Evolutionary conservation across 2,888 invertebrate species (phyloP).

Genomic region (Xestia rhomboidea): DNA sequence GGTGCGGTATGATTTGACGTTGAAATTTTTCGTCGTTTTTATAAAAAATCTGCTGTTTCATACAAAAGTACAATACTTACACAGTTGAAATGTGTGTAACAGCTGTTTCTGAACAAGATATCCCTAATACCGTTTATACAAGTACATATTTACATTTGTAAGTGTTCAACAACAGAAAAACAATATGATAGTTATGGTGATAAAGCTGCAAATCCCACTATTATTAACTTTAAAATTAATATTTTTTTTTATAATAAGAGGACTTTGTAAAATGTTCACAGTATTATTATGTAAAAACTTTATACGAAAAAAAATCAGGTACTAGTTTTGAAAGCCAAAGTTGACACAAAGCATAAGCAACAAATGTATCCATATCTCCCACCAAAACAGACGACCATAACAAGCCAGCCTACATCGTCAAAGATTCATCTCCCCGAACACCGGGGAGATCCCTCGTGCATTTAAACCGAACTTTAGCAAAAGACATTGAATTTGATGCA

Average conservation of each 20-base stretch:
- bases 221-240: neutral
- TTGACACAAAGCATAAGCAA: neutral
- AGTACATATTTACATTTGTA: neutral
- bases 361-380: neutral
- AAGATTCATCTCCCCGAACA: slow-evolving; percentile 26
- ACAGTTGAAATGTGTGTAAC: neutral
- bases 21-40: neutral
- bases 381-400: neutral
- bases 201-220: neutral
- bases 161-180: too few relatives aligned
- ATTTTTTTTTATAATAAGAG: neutral
- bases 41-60: neutral
- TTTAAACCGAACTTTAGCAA: slow-evolving; percentile 55
- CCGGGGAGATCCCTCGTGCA: slow-evolving; percentile 39
- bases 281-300: neutral
- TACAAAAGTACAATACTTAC: neutral
- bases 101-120: neutral
- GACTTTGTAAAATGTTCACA: neutral
- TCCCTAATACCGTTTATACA: neutral
- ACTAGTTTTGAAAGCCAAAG: neutral
- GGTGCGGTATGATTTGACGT: neutral
- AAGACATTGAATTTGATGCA: slow-evolving; percentile 71
- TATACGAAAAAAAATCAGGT: neutral
- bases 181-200: neutral
- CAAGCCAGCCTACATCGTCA: slow-evolving; percentile 11